phyloP scores from a whole-genome alignment of 2,888 invertebrate species.

The Drosophila kambysellisi region DNA sequence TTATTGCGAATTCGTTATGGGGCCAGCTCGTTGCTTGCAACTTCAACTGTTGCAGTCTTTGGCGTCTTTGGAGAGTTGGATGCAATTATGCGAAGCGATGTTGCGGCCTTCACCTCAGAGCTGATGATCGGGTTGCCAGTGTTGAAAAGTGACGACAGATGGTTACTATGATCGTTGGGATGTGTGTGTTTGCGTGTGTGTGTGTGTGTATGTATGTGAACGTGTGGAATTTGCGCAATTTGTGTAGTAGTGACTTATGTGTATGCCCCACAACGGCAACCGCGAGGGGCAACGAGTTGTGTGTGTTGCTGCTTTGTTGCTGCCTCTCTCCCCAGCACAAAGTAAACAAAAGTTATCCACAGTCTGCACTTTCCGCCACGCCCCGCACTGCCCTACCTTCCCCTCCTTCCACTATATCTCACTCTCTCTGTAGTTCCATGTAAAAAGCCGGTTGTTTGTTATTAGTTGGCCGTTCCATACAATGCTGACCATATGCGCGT shows the following conservation, averaged over 20 bases:
- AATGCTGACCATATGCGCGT: slow-evolving; percentile 53
- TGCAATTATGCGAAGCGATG: slow-evolving; percentile 56
- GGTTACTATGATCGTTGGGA: slow-evolving; percentile 19
- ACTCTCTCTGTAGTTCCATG: slow-evolving; percentile 7
- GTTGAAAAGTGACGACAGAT: slow-evolving; percentile 74
- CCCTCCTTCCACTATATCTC: slow-evolving; percentile 4
- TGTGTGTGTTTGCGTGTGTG: background rate
- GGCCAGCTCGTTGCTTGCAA: slow-evolving; percentile 46
- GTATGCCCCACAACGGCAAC: slow-evolving; percentile 56
- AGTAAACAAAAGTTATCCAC: slow-evolving; percentile 65
- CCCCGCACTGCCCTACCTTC: background rate
- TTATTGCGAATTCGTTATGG: slow-evolving; percentile 78
- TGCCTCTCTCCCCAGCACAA: slow-evolving; percentile 36
- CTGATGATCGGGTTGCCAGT: slow-evolving; percentile 52
- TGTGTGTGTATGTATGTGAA: slow-evolving; percentile 12
- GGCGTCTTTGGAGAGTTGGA: slow-evolving; percentile 29
- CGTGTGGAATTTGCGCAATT: slow-evolving; percentile 75
- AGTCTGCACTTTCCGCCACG: slow-evolving; percentile 14
- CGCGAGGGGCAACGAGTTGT: slow-evolving; percentile 56
- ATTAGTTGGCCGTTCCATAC: slow-evolving; percentile 45
- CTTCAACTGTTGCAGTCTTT: slow-evolving; percentile 4
- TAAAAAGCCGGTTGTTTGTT: slow-evolving; percentile 65
- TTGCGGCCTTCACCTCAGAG: slow-evolving; percentile 73
- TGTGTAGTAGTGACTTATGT: slow-evolving; percentile 76
- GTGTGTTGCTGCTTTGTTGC: slow-evolving; percentile 27